These are phyloP conservation scores for Chesias legatella DNA, from an alignment of 2,888 invertebrate genomes.

Conservation along the genomic window DNA sequence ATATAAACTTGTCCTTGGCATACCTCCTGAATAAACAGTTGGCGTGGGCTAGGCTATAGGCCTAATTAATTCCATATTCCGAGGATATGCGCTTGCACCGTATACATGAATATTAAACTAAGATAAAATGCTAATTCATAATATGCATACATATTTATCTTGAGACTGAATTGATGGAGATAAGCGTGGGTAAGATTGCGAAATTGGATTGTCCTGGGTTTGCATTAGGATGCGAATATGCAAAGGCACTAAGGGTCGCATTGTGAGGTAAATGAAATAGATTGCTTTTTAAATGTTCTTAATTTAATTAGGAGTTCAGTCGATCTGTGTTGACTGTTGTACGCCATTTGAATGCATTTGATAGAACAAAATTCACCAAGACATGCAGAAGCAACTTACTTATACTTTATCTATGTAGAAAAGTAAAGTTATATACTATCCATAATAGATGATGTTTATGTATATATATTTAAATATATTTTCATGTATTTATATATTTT, in stretches of 20 bases:
- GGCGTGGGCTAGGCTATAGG: constrained; percentile 22
- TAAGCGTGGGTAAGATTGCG: constrained; percentile 40
- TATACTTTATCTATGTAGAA: no score
- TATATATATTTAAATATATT: no score
- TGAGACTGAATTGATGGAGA: constrained; percentile 55
- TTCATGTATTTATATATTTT: no score
- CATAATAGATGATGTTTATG: no score
- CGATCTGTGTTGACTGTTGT: no score
- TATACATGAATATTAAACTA: constrained; percentile 74
- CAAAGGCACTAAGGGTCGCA: no score
- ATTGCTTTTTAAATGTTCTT: no score
- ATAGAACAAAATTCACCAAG: no score
- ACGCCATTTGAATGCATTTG: background rate
- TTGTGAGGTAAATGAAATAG: no score
- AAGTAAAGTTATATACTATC: no score
- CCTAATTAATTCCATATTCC: constrained; percentile 68
- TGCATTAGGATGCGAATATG: constrained; percentile 8
- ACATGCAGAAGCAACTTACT: no score
- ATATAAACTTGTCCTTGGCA: constrained; percentile 5
- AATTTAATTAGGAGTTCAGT: no score
- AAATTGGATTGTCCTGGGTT: constrained; percentile 41
- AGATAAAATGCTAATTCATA: constrained; percentile 76
- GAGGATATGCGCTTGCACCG: constrained; percentile 59
- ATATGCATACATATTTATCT: constrained; percentile 66
- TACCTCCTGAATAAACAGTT: constrained; percentile 18